These are phyloP conservation scores for Hypolimnas misippus DNA, from an alignment of 2,888 invertebrate genomes.

Conservation along the genomic window DNA sequence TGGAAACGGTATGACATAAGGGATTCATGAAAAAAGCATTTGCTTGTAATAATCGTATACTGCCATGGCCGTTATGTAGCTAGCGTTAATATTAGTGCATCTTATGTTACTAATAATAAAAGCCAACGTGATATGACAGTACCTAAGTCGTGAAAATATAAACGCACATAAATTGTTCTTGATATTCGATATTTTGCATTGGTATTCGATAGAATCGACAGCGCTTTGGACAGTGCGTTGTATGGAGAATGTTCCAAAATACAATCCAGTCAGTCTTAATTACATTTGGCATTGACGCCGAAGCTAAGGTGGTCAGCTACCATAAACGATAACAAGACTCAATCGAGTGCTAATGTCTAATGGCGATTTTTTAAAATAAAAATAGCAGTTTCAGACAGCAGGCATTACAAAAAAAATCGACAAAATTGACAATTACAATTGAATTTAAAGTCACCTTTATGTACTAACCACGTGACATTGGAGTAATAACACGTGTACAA, in stretches of 20 bases:
- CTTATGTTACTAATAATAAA: conserved; percentile 2
- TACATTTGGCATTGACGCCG: no score
- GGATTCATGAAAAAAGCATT: neutral
- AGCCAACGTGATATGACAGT: conserved; percentile 5
- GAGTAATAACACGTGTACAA: no score
- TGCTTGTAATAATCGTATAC: neutral
- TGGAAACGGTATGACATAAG: neutral
- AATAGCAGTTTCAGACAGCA: no score
- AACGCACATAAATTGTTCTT: conserved; percentile 2
- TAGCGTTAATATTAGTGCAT: neutral
- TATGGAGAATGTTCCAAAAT: neutral
- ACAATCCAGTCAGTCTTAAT: no score
- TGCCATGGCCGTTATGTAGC: neutral
- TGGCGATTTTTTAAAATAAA: no score
- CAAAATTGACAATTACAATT: no score
- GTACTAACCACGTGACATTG: no score
- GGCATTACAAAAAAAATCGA: no score
- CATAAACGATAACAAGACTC: no score
- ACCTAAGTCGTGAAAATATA: conserved; percentile 8
- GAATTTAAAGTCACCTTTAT: no score
- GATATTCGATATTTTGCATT: conserved; percentile 7
- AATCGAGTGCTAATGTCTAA: no score
- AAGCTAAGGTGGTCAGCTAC: no score
- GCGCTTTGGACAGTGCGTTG: neutral
- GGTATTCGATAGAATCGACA: conserved; percentile 10